Conservation (phyloP, 1,140 invertebrate genomes). For the Pygmarrhopalites habei region DNA sequence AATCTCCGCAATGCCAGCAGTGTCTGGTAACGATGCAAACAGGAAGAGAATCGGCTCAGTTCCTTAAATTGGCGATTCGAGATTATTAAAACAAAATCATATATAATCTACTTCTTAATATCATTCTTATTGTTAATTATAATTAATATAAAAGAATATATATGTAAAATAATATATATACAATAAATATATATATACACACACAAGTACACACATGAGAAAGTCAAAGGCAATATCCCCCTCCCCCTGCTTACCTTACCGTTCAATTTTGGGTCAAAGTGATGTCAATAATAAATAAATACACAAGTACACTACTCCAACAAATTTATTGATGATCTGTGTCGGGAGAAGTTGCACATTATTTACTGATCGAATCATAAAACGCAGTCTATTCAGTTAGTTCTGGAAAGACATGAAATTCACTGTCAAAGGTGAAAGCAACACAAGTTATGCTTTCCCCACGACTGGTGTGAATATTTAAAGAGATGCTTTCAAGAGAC, state of each 20-base stretch:
- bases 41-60: conserved; percentile 18
- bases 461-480: too few species aligned
- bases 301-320: conserved; percentile 1
- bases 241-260: not conserved
- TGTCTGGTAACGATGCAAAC: conserved; percentile 16
- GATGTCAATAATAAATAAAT: conserved; percentile 13
- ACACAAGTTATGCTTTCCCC: too few species aligned
- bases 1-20: conserved; percentile 7
- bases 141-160: conserved; percentile 5
- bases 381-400: too few species aligned
- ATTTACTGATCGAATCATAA: too few species aligned
- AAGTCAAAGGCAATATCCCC: conserved; percentile 6
- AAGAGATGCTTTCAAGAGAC: too few species aligned
- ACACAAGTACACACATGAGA: conserved; percentile 1
- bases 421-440: too few species aligned
- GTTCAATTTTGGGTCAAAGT: conserved; percentile 25
- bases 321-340: too few species aligned
- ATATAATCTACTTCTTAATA: conserved; percentile 2
- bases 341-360: too few species aligned
- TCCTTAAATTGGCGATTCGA: conserved; percentile 22
- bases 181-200: too few species aligned
- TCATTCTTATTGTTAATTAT: conserved; percentile 7
- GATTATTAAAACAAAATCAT: conserved; percentile 5
- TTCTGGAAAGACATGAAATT: too few species aligned
- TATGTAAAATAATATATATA: not conserved